Evolutionary conservation across 2,113 vertebrate genomes (phyloP).

Genomic region (Xyrauchen texanus): DNA sequence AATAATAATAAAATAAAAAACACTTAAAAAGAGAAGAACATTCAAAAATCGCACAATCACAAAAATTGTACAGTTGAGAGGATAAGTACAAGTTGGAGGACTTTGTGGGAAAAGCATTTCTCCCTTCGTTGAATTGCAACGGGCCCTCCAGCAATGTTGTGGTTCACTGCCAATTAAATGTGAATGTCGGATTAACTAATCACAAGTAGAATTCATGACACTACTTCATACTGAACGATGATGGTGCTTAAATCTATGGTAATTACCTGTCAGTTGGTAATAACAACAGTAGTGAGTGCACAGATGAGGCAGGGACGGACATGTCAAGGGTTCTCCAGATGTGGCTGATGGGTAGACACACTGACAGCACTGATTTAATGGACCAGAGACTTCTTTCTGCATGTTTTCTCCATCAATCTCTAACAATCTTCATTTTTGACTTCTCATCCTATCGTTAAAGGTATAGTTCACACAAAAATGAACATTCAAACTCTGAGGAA

Average conservation of each 20-base stretch:
- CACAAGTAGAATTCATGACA: constrained; percentile 62
- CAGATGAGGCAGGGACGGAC: constrained; percentile 19
- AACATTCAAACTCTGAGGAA: too few species aligned
- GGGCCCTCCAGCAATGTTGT: neutral
- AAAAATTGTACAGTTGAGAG: neutral
- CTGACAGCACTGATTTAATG: constrained; percentile 40
- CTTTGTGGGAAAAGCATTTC: neutral
- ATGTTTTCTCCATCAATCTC: constrained; percentile 11
- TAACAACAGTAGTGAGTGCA: constrained; percentile 53
- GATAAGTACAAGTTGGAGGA: neutral
- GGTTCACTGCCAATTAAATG: constrained; percentile 50
- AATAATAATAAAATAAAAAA: constrained; percentile 34
- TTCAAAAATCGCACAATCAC: too few species aligned
- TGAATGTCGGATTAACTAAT: constrained; percentile 63
- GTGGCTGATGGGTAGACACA: constrained; percentile 45
- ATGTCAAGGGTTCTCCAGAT: constrained; percentile 44
- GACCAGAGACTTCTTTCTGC: constrained; percentile 23
- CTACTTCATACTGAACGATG: constrained; percentile 65
- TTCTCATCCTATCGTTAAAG: neutral
- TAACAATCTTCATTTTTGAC: neutral
- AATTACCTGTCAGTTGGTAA: constrained; percentile 70
- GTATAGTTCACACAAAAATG: too few species aligned
- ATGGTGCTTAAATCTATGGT: constrained; percentile 62
- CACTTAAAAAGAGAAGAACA: constrained; percentile 35
- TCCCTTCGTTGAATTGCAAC: constrained; percentile 4